Evolutionary conservation across 2,888 invertebrate species (phyloP), one percentile per base, ranked within the genome.

Genomic region (Notodonta ziczac): DNA sequence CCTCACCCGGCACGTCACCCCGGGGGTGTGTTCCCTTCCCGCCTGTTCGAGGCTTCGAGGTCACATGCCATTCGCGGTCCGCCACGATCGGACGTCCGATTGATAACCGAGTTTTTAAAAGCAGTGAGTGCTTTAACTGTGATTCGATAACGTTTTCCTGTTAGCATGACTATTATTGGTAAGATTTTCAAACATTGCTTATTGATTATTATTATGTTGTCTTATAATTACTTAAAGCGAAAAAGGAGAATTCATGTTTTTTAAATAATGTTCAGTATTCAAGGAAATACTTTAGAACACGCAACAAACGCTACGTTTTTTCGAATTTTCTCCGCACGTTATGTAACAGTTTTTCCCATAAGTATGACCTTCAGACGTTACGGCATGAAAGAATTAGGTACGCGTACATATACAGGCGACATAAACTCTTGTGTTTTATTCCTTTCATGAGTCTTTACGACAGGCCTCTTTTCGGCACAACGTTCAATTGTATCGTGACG

Each of bases 11-110:
- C 84, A 77, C 85, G 84, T 83, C 87, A 84, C 75, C 84, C 78
- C 73, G 71, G 88, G 90, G 89, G 89, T 90, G 89, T 88, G 87
- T 85, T 83, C 79, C 80, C 75, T 78, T 75, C 83, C 80, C 70
- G 77, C 79, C 78, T 80, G 66, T 78, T 83, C 88, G 91, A 92
- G 91, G 91, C 90, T 78, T 83, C 88, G 91, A 92, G 91, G 91
- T 91, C 91, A 93, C 85, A 89, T 84, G 86, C 84, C 78, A 79
- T 77, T 80, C 83, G 84, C 73, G 80, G 72, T 70, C 77, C 83
- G 83, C 68, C 63, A 78, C 58, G 83, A 64, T 73, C 82, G 80
- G 86, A 85, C 90, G 91, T 85, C 85, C 74, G 70, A 66, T 56
- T 64, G 67, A 66, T 69, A 69, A 73, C 72, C 62, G 58, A 70